A percentile compares a stretch with the other conserved stretches of the same genome.
Conservation (phyloP, 2,797 vertebrate species). For the Smutsia temminckii region DNA sequence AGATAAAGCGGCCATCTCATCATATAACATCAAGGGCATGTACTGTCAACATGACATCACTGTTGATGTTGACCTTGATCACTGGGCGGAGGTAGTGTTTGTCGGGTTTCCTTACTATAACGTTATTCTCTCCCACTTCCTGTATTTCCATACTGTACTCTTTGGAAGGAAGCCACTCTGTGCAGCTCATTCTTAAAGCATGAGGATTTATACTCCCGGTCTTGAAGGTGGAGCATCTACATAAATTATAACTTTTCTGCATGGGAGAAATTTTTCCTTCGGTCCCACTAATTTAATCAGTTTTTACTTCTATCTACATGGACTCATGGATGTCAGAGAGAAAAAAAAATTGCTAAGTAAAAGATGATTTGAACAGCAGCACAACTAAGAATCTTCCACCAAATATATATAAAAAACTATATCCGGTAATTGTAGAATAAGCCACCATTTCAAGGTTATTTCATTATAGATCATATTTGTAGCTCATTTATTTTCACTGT, state of each 20-base stretch:
- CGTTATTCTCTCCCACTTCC: not conserved
- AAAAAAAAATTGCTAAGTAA: not conserved
- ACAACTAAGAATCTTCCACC: not conserved
- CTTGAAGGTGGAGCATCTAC: not conserved
- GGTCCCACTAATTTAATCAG: not conserved
- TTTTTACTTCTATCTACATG: not conserved
- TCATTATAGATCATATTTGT: not conserved
- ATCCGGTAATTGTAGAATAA: not conserved
- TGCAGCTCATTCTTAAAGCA: not conserved
- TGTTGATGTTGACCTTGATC: not conserved
- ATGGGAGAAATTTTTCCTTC: not conserved
- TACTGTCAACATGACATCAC: not conserved
- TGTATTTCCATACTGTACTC: not conserved
- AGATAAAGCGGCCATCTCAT: not conserved
- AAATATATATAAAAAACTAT: not conserved
- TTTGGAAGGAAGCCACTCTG: not conserved
- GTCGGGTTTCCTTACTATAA: not conserved
- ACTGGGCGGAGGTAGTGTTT: not conserved
- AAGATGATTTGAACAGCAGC: not conserved
- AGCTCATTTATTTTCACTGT: not conserved
- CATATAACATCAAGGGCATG: not conserved
- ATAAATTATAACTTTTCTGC: not conserved
- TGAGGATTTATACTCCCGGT: not conserved
- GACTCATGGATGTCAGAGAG: not conserved
- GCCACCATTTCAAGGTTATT: not conserved